phyloP scores from a whole-genome alignment of 2,888 invertebrate species.

The Zygothrica quintamaculata region DNA sequence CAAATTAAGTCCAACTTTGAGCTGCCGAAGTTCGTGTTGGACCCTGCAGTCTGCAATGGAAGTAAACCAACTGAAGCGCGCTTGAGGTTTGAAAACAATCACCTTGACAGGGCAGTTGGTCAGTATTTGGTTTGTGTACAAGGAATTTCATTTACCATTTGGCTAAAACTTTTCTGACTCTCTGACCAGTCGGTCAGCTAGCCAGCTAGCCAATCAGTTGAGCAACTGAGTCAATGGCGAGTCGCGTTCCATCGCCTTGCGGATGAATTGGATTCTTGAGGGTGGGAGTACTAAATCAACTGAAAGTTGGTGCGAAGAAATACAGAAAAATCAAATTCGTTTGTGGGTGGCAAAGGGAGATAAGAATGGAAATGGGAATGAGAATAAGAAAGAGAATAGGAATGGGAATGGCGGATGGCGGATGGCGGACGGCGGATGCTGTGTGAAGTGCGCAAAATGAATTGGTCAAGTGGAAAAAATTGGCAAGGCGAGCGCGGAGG shows the following conservation, averaged over 20 bases:
- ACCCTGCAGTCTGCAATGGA: slow-evolving; percentile 27
- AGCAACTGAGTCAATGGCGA: slow-evolving; percentile 57
- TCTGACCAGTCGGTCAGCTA: slow-evolving; percentile 1
- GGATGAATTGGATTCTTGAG: neutral
- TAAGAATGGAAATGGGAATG: neutral
- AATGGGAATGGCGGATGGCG: too few species aligned
- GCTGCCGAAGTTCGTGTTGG: neutral
- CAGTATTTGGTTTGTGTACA: slow-evolving; percentile 26
- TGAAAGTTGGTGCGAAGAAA: slow-evolving; percentile 78
- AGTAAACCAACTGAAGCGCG: slow-evolving; percentile 63
- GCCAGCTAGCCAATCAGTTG: slow-evolving; percentile 48
- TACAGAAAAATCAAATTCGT: slow-evolving; percentile 70
- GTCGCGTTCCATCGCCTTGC: slow-evolving; percentile 42
- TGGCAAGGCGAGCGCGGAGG: slow-evolving; percentile 48
- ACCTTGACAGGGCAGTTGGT: slow-evolving; percentile 65
- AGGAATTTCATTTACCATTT: slow-evolving; percentile 53
- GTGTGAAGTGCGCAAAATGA: slow-evolving; percentile 71
- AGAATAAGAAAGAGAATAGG: too few species aligned
- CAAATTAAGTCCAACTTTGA: slow-evolving; percentile 8
- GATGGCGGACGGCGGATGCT: slow-evolving; percentile 21
- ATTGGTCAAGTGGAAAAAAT: slow-evolving; percentile 79
- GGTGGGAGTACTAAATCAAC: slow-evolving; percentile 70
- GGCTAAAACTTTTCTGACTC: slow-evolving; percentile 36
- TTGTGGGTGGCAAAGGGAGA: slow-evolving; percentile 20
- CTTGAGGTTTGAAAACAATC: slow-evolving; percentile 79